Percentiles rank a stretch among this genome's conserved stretches.
phyloP scores from a whole-genome alignment of 2,113 vertebrate genomes.

The Mellivora capensis region DNA sequence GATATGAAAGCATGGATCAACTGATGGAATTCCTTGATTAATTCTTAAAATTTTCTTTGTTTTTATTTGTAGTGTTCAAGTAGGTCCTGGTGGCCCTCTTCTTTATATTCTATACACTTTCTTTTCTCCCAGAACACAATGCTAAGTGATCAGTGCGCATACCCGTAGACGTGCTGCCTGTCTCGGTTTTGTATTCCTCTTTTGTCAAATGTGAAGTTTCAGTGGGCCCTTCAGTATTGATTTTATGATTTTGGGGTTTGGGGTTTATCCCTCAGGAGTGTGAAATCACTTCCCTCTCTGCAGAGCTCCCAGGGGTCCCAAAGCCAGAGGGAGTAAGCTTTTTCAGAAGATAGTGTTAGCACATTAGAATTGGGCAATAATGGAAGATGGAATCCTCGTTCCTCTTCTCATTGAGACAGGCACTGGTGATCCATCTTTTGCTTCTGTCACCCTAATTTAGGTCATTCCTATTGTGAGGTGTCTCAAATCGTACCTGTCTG shows the following conservation, averaged over 20 bases:
- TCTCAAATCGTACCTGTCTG: constrained; percentile 86
- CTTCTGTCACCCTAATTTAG: constrained; percentile 85
- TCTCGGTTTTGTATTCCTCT: background rate
- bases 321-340: constrained; percentile 20
- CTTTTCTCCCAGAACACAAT: background rate
- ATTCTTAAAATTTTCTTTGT: background rate
- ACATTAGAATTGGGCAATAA: constrained; percentile 80
- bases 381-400: constrained; percentile 82
- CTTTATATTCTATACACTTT: background rate
- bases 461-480: constrained; percentile 84
- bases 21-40: background rate
- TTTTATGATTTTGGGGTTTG: background rate
- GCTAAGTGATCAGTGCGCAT: background rate
- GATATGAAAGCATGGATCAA: background rate
- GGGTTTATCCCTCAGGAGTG: background rate
- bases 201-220: background rate
- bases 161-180: background rate
- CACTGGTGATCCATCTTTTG: constrained; percentile 83
- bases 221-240: background rate
- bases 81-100: background rate
- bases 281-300: constrained; percentile 20
- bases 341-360: constrained; percentile 78
- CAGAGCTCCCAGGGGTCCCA: constrained; percentile 29
- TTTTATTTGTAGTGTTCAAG: background rate
- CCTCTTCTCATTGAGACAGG: constrained; percentile 82